phyloP scores from a whole-genome alignment of 2,113 vertebrate species.

The Stigmatopora nigra region DNA sequence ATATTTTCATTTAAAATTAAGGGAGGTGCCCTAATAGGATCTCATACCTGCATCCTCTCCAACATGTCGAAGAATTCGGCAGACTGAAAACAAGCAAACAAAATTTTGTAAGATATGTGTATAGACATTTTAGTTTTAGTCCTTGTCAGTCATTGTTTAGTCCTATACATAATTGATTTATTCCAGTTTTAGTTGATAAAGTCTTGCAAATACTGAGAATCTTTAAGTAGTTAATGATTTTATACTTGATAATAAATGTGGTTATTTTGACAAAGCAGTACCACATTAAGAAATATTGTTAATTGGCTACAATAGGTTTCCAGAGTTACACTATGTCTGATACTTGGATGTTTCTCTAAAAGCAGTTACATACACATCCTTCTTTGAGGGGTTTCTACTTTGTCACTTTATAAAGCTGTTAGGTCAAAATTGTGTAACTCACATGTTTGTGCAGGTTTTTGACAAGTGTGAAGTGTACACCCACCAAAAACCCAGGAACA shows the following conservation, averaged over 20 bases:
- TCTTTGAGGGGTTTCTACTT: conserved; percentile 9
- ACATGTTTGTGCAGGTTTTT: conserved; percentile 5
- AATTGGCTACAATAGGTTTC: too few species aligned
- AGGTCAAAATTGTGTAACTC: conserved; percentile 25
- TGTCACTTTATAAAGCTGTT: conserved; percentile 20
- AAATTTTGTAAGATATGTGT: background rate
- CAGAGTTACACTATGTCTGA: conserved; percentile 8
- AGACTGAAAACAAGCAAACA: conserved; percentile 72
- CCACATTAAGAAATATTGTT: too few species aligned
- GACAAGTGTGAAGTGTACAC: background rate
- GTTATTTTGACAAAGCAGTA: too few species aligned
- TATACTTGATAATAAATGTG: too few species aligned
- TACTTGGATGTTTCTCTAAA: background rate
- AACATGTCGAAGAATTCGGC: conserved; percentile 99
- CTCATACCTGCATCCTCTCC: conserved; percentile 92
- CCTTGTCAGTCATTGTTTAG: too few species aligned
- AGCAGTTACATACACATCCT: conserved; percentile 16
- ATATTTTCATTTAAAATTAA: background rate
- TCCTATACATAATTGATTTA: too few species aligned
- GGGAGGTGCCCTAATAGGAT: background rate
- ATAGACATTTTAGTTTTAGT: too few species aligned
- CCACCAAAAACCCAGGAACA: too few species aligned
- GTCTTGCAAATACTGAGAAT: too few species aligned
- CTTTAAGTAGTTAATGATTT: too few species aligned
- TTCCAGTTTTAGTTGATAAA: too few species aligned